A percentile compares a stretch with the other conserved stretches of the same genome.
These are phyloP conservation scores for Pseudotriccus pelzelni DNA, from an alignment of 2,797 vertebrate genomes.

Conservation along the genomic window DNA sequence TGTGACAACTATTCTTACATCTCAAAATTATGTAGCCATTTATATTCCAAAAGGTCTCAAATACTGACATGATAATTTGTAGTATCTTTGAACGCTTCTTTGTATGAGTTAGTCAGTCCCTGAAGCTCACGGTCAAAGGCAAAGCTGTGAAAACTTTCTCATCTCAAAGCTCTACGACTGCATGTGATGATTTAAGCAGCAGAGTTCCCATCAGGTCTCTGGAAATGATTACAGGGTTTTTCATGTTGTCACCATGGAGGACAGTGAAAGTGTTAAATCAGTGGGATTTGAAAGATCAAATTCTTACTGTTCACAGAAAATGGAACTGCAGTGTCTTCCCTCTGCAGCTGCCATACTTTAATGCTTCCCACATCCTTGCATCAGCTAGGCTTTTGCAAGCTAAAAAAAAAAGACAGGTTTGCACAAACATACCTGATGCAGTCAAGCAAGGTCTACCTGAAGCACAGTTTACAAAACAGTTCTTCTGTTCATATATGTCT, in stretches of 20 bases:
- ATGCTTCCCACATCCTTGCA: neutral
- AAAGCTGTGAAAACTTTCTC: conserved; percentile 9
- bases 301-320: neutral
- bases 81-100: neutral
- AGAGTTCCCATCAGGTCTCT: neutral
- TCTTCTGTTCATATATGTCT: neutral
- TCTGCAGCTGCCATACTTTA: neutral
- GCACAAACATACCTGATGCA: neutral
- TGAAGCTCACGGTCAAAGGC: neutral
- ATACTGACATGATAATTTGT: neutral
- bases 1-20: conserved; percentile 10
- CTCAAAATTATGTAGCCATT: neutral
- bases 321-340: neutral
- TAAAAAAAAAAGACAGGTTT: neutral
- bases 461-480: neutral
- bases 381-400: neutral
- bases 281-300: neutral
- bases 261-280: neutral
- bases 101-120: neutral
- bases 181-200: neutral
- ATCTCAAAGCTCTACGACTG: neutral
- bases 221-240: neutral
- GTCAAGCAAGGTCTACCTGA: neutral
- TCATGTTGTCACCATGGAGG: neutral
- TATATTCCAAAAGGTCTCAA: neutral